Base-by-base conservation (phyloP, 2,888 invertebrate genomes). In the Himalopsyche kuldschensis region DNA sequence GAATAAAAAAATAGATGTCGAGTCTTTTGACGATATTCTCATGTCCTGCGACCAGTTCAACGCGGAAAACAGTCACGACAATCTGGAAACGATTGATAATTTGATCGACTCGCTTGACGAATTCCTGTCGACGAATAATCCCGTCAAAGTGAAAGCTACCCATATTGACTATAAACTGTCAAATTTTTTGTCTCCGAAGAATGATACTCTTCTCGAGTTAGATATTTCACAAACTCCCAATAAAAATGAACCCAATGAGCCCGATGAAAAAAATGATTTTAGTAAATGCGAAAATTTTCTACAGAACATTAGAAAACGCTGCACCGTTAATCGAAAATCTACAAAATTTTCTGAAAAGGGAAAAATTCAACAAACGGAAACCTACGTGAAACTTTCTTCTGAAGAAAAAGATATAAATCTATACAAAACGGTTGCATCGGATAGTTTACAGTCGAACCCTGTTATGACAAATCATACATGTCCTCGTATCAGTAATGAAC, bases 21-120 rank as follows among this genome's bases (percentile, higher is more conserved):
- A 41, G 8, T 41, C 35, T 6, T 41, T 41, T 10, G 35, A 41
- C 8, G 35, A 41, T 41, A 41, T 41, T 41, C 35, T 41, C 11
- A 41, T 41, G 35, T 41, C 35, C 35, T 11, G 35, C 8, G 35
- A 41, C 11, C 35, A 41, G 35, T 85, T 41, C 41, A 76, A 5
- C 87, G 89, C 82, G 88, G 89, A 82, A 80, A 75, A 75, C 17
- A 32, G 17, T 20, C 32, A 24, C 4, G 24, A n/a, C 20, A 20
- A n/a, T 35, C 32, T 32, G 8, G 76, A 35, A 35, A 24, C 75
- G n/a, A 75, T 75, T 47, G 80, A 76, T 24, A 75, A 46, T 75
- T 75, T 80, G 35, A 46, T 76, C 4, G 80, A 80, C 31, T 76
- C 80, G n/a, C 41, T 69, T 8, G 27, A 69, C 35, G 27, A 63